Evolutionary conservation across 2,113 vertebrate species (phyloP).

Genomic region (Elachura formosa): DNA sequence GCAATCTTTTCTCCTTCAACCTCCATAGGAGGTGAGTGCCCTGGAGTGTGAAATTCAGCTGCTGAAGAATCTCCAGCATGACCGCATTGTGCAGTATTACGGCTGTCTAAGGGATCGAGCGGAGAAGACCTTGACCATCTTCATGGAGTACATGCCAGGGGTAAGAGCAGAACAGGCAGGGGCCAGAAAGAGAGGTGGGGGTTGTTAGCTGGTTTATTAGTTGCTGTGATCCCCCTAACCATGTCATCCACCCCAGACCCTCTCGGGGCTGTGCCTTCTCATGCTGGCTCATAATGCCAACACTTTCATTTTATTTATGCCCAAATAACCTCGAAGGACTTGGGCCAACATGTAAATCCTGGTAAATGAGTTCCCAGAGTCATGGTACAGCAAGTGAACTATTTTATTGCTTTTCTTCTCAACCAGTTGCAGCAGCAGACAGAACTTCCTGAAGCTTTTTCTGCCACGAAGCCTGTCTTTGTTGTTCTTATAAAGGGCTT

Average conservation of each 20-base stretch:
- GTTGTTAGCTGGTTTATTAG: background rate
- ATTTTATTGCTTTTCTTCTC: background rate
- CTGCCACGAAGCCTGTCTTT: background rate
- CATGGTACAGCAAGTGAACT: background rate
- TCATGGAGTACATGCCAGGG: conserved; percentile 98
- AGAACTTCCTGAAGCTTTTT: background rate
- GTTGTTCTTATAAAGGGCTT: background rate
- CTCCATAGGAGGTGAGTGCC: conserved; percentile 88
- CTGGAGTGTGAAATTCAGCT: conserved; percentile 96
- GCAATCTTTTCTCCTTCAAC: background rate
- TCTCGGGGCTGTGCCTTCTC: background rate
- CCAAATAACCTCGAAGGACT: background rate
- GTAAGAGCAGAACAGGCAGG: conserved; percentile 63
- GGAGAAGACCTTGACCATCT: conserved; percentile 93
- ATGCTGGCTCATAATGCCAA: background rate
- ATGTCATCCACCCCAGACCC: background rate
- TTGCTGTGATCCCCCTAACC: background rate
- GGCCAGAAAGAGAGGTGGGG: background rate
- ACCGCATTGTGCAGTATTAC: conserved; percentile 94
- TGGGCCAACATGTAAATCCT: background rate
- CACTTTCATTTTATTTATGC: background rate
- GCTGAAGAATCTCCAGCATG: conserved; percentile 92
- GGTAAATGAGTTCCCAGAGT: background rate
- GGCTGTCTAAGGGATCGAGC: conserved; percentile 88
- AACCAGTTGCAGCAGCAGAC: background rate